Evolutionary conservation across 2,113 vertebrate genomes (phyloP), one percentile per base, ranked within the genome.

Genomic region (Psophia crepitans): DNA sequence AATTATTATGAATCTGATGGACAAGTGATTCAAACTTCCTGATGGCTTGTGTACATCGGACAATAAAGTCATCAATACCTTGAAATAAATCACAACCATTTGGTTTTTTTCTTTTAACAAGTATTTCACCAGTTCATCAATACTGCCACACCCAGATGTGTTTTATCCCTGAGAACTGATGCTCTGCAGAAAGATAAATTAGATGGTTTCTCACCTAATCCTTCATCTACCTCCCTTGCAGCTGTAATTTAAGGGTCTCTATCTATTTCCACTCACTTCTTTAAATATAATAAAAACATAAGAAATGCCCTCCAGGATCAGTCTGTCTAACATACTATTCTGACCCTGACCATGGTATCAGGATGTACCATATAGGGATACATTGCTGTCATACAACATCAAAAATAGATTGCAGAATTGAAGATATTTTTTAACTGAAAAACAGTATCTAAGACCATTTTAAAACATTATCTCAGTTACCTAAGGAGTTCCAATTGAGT

Each of bases 401-500:
- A 86, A 69, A 51, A 78, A 35, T 1, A 30, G 12, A 79, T 1
- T 22, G 53, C 43, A 86, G 54, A 60, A 77, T 6, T 33, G 9
- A 68, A 37, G 21, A 44, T 16, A 33, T 18, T 41, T 63, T 71
- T 46, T 7, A 21, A 60, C 9, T 53, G 33, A 56, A 74, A 73
- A 90, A 43, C 39, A 33, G 35, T 8, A 4, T 46, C 10, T 33
- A 54, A 78, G 57, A 37, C 7, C 16, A 43, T 56, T 60, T 65
- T 11, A 66, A 85, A 60, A 39, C 2, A 78, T 8, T 32, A 49
- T 37, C 41, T 41, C 17, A 5, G 5, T 96, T 97, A 99, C 99
- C 99, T 89, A 99, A 97, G 2, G 98, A 99, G 84, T 98, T 99
- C 99, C 99, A 99, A 53, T 98, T 99, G 37, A 99, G 84, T 77